phyloP scores from a whole-genome alignment of 2,797 vertebrate species.

The Tadarida brasiliensis region DNA sequence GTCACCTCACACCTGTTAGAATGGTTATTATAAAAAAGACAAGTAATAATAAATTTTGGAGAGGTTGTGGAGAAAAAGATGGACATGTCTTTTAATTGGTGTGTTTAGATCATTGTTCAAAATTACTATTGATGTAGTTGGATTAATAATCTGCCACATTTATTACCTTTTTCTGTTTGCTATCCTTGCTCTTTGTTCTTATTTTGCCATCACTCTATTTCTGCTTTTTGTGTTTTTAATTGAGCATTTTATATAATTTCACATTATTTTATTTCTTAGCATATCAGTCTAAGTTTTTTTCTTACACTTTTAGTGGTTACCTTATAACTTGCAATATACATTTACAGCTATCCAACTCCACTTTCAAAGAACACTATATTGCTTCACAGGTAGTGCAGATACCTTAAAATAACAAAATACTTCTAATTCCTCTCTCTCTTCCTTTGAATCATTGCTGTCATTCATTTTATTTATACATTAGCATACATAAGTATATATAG shows the following conservation, averaged over 20 bases:
- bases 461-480: neutral
- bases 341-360: neutral
- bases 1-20: no score
- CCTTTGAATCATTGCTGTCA: neutral
- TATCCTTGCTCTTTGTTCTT: neutral
- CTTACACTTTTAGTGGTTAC: neutral
- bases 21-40: no score
- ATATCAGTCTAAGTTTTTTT: neutral
- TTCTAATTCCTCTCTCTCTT: neutral
- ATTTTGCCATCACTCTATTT: neutral
- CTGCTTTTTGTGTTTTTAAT: neutral
- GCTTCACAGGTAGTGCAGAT: neutral
- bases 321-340: neutral
- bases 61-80: no score
- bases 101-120: neutral
- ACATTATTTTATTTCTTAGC: neutral
- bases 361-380: neutral
- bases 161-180: neutral
- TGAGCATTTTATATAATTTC: no score
- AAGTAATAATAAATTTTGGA: no score
- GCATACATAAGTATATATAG: neutral
- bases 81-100: no score
- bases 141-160: neutral
- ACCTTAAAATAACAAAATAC: neutral
- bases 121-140: neutral